Evolutionary conservation across 2,797 vertebrate species (phyloP).

Genomic region (Dicrostonyx torquatus): DNA sequence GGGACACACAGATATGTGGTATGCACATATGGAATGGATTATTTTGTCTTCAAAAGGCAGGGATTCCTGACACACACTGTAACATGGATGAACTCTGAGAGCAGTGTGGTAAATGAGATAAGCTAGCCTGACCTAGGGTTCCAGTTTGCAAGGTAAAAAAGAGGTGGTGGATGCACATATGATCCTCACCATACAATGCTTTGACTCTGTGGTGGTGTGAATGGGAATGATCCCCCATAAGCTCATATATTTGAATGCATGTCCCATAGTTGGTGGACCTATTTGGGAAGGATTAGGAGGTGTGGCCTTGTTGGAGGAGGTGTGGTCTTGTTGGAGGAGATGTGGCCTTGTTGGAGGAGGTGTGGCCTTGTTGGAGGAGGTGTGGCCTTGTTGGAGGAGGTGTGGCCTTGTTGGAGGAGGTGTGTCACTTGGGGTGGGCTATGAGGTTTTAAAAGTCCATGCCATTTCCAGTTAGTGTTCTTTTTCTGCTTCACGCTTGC

Average conservation of each 20-base stretch:
- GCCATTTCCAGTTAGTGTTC: too few species aligned
- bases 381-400: too few species aligned
- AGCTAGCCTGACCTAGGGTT: background rate
- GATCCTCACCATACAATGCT: background rate
- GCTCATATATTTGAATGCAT: background rate
- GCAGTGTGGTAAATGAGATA: background rate
- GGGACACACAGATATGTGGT: background rate
- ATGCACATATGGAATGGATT: background rate
- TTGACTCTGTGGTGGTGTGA: background rate
- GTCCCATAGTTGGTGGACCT: too few species aligned
- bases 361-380: too few species aligned
- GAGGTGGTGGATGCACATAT: accelerated
- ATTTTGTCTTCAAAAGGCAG: background rate
- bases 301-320: too few species aligned
- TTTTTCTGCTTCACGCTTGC: background rate
- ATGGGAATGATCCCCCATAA: background rate
- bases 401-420: background rate
- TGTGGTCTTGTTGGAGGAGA: background rate
- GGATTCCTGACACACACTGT: background rate
- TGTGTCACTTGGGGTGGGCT: background rate
- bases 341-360: background rate
- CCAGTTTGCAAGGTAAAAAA: background rate
- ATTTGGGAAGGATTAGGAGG: too few species aligned
- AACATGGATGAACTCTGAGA: background rate
- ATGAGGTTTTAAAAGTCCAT: background rate